Percentiles rank a stretch among this genome's conserved stretches.
These are phyloP conservation scores for Varanus komodoensis DNA, from an alignment of 2,113 vertebrate genomes.

Conservation along the genomic window DNA sequence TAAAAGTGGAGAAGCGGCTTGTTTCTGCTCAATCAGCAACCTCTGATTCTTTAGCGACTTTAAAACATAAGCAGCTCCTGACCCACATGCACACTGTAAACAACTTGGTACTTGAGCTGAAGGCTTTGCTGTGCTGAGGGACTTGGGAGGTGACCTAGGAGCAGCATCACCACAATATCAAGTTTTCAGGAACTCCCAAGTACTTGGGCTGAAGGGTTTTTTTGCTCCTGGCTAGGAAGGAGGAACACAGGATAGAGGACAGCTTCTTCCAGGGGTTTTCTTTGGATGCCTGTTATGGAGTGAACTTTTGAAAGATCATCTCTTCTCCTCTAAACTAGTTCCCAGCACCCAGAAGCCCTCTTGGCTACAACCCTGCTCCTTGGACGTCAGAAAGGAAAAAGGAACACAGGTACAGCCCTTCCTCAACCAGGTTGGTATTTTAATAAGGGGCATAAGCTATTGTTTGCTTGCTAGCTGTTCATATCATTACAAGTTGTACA, in stretches of 20 bases:
- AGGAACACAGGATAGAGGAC: accelerated
- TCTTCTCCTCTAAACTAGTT: background rate
- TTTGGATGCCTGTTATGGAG: conserved; percentile 24
- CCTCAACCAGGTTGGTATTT: conserved; percentile 18
- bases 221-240: accelerated
- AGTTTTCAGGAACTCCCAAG: background rate
- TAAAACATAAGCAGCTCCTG: conserved; percentile 64
- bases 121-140: background rate
- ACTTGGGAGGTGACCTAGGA: background rate
- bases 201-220: background rate
- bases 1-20: conserved; percentile 71
- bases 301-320: conserved; percentile 10
- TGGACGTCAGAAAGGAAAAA: background rate
- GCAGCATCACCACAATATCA: accelerated
- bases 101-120: background rate
- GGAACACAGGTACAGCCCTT: accelerated
- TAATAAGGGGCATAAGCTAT: accelerated
- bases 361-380: background rate
- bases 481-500: accelerated
- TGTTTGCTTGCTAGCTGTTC: background rate
- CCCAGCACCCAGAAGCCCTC: accelerated
- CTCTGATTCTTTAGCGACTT: conserved; percentile 31
- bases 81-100: conserved; percentile 43
- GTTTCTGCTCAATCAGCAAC: conserved; percentile 68
- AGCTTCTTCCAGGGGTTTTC: conserved; percentile 17